Evolutionary conservation across 2,888 invertebrate species (phyloP), one percentile per base, ranked within the genome.

Genomic region (Sepiola atlantica): DNA sequence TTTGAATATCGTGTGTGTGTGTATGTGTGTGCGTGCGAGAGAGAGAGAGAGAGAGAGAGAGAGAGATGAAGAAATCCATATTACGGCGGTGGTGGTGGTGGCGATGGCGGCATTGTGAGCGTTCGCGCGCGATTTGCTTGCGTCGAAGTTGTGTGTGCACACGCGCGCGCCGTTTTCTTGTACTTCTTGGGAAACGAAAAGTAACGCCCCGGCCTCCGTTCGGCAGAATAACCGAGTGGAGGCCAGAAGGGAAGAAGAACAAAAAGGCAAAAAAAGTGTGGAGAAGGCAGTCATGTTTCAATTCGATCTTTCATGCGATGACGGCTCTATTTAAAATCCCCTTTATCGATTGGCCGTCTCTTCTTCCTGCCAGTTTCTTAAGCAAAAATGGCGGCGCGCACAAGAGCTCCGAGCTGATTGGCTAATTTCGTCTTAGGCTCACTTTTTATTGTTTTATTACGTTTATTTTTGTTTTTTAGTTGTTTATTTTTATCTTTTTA

Each of bases 231-330:
- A 77, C 77, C n/a, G 77, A 77, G 61, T 21, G 77, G 77, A 61
- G 77, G 77, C 28, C n/a, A n/a, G 77, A n/a, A n/a, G n/a, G 77
- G 28, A 77, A 28, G n/a, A 18, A 77, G 77, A n/a, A 77, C 28
- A 77, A 77, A 28, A 28, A n/a, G 12, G 10, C 6, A 77, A 28
- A 8, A 2, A 45, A 45, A 45, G 45, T 45, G 77, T n/a, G 77
- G 28, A 77, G 77, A 77, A n/a, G n/a, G 77, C 77, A 77, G 77
- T 77, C 77, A 77, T 77, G 28, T 77, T 77, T 77, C 77, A 77
- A 77, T n/a, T 77, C 77, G 77, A 77, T 77, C 77, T 77, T n/a
- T 77, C 77, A 77, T 77, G 77, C 77, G n/a, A 77, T 77, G 77
- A 77, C 77, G 77, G 28, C 77, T 77, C 77, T 77, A 77, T 77